Conservation (phyloP, 2,888 invertebrate species). For the Orthonychiurus folsomi region DNA sequence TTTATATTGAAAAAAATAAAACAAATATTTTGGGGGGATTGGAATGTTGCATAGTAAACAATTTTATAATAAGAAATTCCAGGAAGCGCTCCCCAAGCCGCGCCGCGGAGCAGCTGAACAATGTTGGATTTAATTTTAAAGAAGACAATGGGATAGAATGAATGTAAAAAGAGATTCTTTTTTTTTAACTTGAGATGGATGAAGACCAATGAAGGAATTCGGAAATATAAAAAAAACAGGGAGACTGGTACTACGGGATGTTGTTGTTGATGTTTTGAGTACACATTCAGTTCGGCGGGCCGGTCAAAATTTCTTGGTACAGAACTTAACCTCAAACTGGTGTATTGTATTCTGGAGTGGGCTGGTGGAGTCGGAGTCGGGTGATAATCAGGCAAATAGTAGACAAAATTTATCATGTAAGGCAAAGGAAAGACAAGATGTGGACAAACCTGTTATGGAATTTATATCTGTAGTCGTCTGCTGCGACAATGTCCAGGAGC, state of each 20-base stretch:
- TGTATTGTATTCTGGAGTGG: too few relatives aligned
- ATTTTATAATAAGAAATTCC: neutral
- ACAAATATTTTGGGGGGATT: neutral
- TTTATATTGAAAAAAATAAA: neutral
- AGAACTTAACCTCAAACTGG: too few relatives aligned
- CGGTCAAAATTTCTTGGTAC: too few relatives aligned
- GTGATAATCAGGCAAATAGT: neutral
- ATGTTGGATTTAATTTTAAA: neutral
- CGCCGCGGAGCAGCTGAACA: too few relatives aligned
- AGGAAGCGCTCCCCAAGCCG: neutral
- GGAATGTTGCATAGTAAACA: neutral
- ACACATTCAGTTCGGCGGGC: too few relatives aligned
- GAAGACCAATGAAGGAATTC: neutral
- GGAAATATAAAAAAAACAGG: neutral
- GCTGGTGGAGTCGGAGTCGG: neutral
- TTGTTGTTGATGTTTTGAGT: too few relatives aligned
- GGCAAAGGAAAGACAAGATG: neutral
- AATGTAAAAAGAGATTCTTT: too few relatives aligned
- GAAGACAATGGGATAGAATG: neutral
- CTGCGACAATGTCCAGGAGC: slow-evolving; percentile 96
- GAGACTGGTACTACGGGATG: too few relatives aligned
- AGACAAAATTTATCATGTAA: neutral
- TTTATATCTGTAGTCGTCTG: slow-evolving; percentile 97
- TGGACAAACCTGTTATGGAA: slow-evolving; percentile 77
- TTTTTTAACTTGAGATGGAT: neutral